phyloP scores from a whole-genome alignment of 2,888 invertebrate genomes.

The Cosmia pyralina region DNA sequence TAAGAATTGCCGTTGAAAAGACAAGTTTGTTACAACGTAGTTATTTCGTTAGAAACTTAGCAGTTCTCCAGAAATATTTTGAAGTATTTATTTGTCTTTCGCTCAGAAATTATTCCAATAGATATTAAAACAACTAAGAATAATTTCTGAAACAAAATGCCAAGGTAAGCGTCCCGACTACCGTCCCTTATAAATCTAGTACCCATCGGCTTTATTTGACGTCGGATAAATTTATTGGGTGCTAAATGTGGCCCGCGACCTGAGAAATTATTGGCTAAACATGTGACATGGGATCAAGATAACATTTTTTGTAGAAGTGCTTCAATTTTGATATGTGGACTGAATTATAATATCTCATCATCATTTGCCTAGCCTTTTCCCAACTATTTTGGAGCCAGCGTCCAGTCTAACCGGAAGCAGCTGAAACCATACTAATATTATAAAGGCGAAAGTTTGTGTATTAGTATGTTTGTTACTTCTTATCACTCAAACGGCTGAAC shows the following conservation, averaged over 20 bases:
- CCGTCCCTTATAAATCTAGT: slow-evolving; percentile 76
- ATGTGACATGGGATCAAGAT: slow-evolving; percentile 69
- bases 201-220: slow-evolving; percentile 81
- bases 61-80: too few species aligned
- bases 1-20: neutral
- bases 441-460: too few species aligned
- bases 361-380: neutral
- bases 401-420: neutral
- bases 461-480: too few species aligned
- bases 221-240: slow-evolving; percentile 84
- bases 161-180: slow-evolving; percentile 67
- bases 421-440: neutral
- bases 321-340: slow-evolving; percentile 12
- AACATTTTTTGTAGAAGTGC: slow-evolving; percentile 47
- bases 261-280: slow-evolving; percentile 75
- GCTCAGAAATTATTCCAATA: neutral
- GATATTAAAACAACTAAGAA: slow-evolving; percentile 24
- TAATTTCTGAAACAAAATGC: slow-evolving; percentile 49
- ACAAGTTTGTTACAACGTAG: neutral
- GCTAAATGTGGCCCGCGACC: slow-evolving; percentile 77
- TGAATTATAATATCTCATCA: neutral
- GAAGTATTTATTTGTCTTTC: neutral
- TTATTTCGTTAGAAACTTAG: neutral
- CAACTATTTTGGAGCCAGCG: neutral
- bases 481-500: too few species aligned